phyloP scores from a whole-genome alignment of 2,797 vertebrate species.

The Clarias fuscus region DNA sequence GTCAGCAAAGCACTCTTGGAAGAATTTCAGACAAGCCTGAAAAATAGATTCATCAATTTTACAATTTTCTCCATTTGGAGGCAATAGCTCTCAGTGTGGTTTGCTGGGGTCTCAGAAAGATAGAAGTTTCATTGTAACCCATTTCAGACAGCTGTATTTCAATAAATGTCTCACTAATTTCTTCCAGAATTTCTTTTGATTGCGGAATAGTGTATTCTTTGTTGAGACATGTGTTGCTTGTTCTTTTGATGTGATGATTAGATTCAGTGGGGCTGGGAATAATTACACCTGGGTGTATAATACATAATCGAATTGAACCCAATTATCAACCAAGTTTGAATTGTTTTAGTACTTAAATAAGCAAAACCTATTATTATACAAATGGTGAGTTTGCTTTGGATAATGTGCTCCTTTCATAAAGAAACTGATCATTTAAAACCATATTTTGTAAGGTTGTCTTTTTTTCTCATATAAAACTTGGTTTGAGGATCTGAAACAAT shows the following conservation, averaged over 20 bases:
- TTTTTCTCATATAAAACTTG: neutral
- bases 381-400: neutral
- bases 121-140: neutral
- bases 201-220: neutral
- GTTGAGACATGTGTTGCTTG: neutral
- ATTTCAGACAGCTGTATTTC: neutral
- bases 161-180: neutral
- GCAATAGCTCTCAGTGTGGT: neutral
- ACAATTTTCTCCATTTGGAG: neutral
- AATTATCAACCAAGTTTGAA: neutral
- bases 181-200: neutral
- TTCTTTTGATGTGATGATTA: neutral
- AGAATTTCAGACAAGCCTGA: neutral
- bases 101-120: neutral
- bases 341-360: neutral
- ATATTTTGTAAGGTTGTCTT: neutral
- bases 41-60: neutral
- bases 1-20: neutral
- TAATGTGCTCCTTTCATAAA: neutral
- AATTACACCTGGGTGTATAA: neutral
- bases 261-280: neutral
- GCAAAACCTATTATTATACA: neutral
- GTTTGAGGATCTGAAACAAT: neutral
- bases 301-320: neutral
- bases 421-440: neutral